Conservation (phyloP, 2,113 vertebrate genomes). For the Macquaria australasica region DNA sequence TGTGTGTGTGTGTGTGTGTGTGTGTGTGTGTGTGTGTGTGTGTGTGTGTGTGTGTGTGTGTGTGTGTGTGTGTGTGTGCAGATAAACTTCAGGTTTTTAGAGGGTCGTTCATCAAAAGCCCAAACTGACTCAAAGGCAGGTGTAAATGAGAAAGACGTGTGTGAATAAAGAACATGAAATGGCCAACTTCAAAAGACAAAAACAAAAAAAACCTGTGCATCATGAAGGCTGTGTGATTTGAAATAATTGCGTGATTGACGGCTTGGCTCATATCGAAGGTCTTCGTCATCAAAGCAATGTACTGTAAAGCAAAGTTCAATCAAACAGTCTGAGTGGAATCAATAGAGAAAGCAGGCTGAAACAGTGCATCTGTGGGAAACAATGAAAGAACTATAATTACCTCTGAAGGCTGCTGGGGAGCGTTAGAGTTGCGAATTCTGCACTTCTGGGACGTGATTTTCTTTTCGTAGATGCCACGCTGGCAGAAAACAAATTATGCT, state of each 20-base stretch:
- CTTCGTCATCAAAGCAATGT: neutral
- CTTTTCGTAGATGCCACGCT: neutral
- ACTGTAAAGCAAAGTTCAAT: neutral
- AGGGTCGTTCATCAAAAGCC: neutral
- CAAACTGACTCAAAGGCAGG: neutral
- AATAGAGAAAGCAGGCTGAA: neutral
- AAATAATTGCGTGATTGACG: neutral
- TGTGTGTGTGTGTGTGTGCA: neutral
- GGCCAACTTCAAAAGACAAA: neutral
- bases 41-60: neutral
- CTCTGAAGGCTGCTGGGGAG: neutral
- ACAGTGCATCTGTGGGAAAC: neutral
- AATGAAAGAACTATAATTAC: neutral
- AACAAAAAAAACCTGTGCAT: neutral
- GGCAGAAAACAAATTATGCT: neutral
- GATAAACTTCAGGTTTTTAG: no score
- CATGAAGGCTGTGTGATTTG: neutral
- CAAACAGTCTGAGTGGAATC: conserved; percentile 11
- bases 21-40: neutral
- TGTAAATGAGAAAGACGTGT: neutral
- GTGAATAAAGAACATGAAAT: neutral
- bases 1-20: neutral
- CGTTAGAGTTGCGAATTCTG: neutral
- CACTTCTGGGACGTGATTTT: neutral
- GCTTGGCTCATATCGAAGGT: neutral